A percentile compares a stretch with the other conserved stretches of the same genome.
Conservation (phyloP, 2,888 invertebrate genomes). For the Chrysina gloriosa region DNA sequence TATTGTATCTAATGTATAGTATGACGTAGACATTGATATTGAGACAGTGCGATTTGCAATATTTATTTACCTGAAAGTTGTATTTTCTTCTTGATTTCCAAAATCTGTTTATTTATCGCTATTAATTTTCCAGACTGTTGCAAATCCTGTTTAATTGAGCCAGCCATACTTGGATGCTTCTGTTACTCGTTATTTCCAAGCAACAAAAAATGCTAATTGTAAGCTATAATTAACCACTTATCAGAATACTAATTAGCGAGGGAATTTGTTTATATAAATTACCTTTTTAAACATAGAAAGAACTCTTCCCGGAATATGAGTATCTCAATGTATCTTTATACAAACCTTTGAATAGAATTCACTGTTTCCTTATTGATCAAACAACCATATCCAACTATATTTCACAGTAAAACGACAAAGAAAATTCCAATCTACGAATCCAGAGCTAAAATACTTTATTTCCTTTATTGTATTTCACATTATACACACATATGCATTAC, state of each 20-base stretch:
- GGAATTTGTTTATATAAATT: conserved; percentile 37
- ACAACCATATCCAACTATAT: no score
- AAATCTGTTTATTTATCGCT: conserved; percentile 80
- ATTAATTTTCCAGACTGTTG: conserved; percentile 61
- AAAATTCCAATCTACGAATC: no score
- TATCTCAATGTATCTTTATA: no score
- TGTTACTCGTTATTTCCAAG: neutral
- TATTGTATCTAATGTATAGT: no score
- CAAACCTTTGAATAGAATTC: no score
- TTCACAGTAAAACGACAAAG: no score
- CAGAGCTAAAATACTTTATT: no score
- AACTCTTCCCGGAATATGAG: conserved; percentile 1
- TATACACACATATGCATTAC: no score
- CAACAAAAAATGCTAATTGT: neutral
- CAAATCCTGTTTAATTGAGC: conserved; percentile 66
- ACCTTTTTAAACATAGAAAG: conserved; percentile 30
- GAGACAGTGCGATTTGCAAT: no score
- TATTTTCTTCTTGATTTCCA: conserved; percentile 88
- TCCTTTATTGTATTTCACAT: no score
- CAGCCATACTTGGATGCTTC: neutral
- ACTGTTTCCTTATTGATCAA: no score
- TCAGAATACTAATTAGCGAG: conserved; percentile 53
- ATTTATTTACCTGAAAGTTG: conserved; percentile 77
- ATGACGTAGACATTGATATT: no score
- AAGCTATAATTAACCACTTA: conserved; percentile 51